Conservation (phyloP, 2,113 vertebrate species). For the Chamaea fasciata region DNA sequence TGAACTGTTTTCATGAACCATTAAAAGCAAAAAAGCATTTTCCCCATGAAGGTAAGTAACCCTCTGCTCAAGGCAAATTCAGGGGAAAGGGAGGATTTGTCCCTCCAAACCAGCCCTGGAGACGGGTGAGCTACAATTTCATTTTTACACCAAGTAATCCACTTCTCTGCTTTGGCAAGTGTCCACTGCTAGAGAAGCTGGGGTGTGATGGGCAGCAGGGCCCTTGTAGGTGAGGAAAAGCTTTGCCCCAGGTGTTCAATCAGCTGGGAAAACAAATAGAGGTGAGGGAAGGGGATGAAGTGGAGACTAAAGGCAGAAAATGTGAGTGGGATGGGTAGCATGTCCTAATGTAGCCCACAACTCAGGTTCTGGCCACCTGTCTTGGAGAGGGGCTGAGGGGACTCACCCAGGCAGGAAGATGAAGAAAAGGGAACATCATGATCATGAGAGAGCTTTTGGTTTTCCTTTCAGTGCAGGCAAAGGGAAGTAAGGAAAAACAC, state of each 20-base stretch:
- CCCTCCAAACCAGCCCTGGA: not conserved
- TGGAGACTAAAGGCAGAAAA: not conserved
- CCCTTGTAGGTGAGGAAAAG: not conserved
- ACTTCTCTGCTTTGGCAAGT: not conserved
- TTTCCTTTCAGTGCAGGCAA: not conserved
- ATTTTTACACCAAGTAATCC: not conserved
- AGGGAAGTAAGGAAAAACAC: not conserved
- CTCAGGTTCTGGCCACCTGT: fast-evolving
- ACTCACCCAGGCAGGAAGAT: not conserved
- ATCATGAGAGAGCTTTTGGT: not conserved
- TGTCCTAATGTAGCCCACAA: not conserved
- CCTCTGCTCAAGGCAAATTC: not conserved
- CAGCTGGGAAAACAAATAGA: not conserved
- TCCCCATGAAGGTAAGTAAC: not conserved
- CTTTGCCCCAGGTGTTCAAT: not conserved
- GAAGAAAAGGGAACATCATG: not conserved
- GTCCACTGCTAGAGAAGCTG: not conserved
- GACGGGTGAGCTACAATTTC: not conserved
- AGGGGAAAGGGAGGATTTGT: not conserved
- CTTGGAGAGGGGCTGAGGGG: not conserved
- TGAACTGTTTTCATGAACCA: not conserved
- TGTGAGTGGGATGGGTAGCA: not conserved
- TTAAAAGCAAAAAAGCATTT: not conserved
- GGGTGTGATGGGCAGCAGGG: not conserved
- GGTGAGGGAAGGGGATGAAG: not conserved